A percentile compares a stretch with the other conserved stretches of the same genome.
phyloP scores from a whole-genome alignment of 2,888 invertebrate species.

The Cistogaster globosa region DNA sequence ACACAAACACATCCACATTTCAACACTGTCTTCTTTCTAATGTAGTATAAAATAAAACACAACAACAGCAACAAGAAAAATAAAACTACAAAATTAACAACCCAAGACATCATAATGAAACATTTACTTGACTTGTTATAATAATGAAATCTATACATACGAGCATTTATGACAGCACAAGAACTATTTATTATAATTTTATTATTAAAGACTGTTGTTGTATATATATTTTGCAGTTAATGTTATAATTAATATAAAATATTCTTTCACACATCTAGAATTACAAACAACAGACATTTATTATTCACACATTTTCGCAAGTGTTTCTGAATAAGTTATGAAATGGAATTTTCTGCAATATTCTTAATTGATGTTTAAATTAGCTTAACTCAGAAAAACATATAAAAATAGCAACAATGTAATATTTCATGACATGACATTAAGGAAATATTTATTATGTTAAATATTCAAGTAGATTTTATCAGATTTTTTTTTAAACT shows the following conservation, averaged over 20 bases:
- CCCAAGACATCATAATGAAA: constrained; percentile 51
- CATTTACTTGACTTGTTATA: constrained; percentile 44
- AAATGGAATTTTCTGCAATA: neutral
- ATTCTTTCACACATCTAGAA: neutral
- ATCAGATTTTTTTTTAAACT: too few species aligned
- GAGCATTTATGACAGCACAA: neutral
- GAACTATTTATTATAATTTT: constrained; percentile 37
- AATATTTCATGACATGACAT: neutral
- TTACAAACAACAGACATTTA: neutral
- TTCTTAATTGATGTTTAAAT: neutral
- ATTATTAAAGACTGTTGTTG: constrained; percentile 7
- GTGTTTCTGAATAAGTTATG: neutral
- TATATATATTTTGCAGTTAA: constrained; percentile 20
- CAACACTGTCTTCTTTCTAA: neutral
- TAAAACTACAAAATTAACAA: constrained; percentile 39
- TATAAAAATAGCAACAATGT: too few species aligned
- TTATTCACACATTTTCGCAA: neutral
- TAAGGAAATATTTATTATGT: neutral
- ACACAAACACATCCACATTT: neutral
- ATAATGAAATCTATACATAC: constrained; percentile 15
- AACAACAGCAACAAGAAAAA: neutral
- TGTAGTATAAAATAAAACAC: neutral
- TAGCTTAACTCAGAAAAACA: neutral
- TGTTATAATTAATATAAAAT: constrained; percentile 33
- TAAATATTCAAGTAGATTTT: too few species aligned